Evolutionary conservation across 1,140 invertebrate species (phyloP), one percentile per base, ranked within the genome.

Genomic region (Conopomorpha cramerella): DNA sequence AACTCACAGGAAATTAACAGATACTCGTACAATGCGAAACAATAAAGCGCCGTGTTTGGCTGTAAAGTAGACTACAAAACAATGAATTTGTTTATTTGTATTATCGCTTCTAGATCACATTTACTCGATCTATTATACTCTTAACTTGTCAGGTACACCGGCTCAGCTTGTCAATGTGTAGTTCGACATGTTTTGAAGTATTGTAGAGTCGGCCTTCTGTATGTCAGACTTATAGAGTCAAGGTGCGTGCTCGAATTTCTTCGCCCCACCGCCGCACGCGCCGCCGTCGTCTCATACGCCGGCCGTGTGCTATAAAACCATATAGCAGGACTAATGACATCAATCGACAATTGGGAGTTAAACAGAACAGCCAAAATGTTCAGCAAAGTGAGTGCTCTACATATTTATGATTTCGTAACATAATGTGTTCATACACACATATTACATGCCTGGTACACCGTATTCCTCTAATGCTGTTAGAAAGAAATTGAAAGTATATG

Each of bases 251-350:
- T 33, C 45, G 36, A 64, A 68, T 65, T 61, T 67, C 67, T 61
- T 50, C 43, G 46, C 58, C 53, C 55, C 57, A 52, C 53, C 47
- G 29, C 45, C 25, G 30, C 2, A 8, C 27, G 31, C n/a, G n/a
- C n/a, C n/a, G n/a, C n/a, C n/a, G n/a, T n/a, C n/a, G n/a, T n/a
- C 29, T 30, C 23, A 19, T 43, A 30, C 19, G 34, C 45, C 36
- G 41, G 32, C 40, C 29, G 34, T 39, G 50, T 49, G 59, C 50
- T 72, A 72, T 71, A 71, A 61, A 71, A 68, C 60, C 62, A 64
- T 55, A 52, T 40, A 23, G 32, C 46, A 34, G 49, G 44, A 43
- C 47, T 18, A 32, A 55, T 62, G 52, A 64, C 49, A 64, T 53
- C 50, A 67, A 70, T 68, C 56, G 53, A 55, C 52, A 46, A 34